Conservation (phyloP, 2,797 vertebrate species). For the Argentina silus region DNA sequence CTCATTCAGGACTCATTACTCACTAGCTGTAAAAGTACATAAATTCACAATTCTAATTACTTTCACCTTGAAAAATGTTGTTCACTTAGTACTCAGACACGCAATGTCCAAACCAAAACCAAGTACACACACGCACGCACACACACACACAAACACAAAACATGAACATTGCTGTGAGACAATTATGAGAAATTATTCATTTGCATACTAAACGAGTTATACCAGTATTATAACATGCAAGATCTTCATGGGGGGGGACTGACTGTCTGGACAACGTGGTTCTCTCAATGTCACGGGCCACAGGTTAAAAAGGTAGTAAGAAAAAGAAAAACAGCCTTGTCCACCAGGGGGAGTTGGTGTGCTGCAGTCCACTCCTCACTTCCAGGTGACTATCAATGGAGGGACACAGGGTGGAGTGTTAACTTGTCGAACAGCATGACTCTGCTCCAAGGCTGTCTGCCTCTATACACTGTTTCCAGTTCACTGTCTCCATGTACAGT, state of each 20-base stretch:
- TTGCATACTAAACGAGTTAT: background rate
- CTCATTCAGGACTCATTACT: too few relatives aligned
- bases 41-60: too few relatives aligned
- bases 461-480: background rate
- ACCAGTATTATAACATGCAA: background rate
- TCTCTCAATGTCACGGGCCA: background rate
- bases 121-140: too few relatives aligned
- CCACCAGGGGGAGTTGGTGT: constrained; percentile 73
- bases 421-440: background rate
- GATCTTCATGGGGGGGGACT: background rate
- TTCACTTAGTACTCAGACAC: too few relatives aligned
- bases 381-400: background rate
- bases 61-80: too few relatives aligned
- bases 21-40: too few relatives aligned
- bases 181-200: background rate
- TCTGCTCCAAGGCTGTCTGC: background rate
- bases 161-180: background rate
- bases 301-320: background rate
- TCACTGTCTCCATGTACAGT: too few relatives aligned
- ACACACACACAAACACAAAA: background rate
- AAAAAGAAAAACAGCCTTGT: background rate
- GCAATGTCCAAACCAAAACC: too few relatives aligned
- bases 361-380: constrained; percentile 30
- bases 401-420: background rate
- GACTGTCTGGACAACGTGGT: background rate